phyloP scores from a whole-genome alignment of 2,797 vertebrate species.

The Anguilla obscura region DNA sequence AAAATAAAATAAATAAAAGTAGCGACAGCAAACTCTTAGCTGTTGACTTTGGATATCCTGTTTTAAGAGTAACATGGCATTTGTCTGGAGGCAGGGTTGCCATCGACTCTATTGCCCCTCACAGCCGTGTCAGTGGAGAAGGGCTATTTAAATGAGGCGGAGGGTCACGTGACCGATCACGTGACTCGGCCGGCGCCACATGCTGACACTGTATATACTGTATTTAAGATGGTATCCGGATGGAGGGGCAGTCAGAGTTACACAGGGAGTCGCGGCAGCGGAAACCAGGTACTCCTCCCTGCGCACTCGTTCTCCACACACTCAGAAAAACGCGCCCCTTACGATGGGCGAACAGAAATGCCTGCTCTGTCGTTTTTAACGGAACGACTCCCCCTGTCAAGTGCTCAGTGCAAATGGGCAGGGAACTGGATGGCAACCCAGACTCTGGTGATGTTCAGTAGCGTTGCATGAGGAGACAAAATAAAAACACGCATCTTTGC shows the following conservation, averaged over 20 bases:
- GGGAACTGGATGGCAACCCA: conserved; percentile 10
- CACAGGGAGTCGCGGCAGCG: conserved; percentile 37
- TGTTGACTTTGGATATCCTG: background rate
- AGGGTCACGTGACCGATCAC: conserved; percentile 29
- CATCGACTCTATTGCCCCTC: background rate
- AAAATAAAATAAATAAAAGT: background rate
- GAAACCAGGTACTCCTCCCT: conserved; percentile 42
- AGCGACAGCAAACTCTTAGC: background rate
- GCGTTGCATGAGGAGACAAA: background rate
- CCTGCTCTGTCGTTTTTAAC: background rate
- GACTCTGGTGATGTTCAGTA: background rate
- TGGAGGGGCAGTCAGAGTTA: conserved; percentile 41
- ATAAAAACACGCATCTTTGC: background rate
- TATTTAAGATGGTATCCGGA: conserved; percentile 47
- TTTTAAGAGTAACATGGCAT: background rate
- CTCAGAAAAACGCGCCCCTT: background rate
- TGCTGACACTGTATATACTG: conserved; percentile 41
- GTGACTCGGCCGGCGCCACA: conserved; percentile 34
- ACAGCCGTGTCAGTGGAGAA: conserved; percentile 3
- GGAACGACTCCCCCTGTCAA: background rate
- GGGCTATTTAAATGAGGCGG: conserved; percentile 13
- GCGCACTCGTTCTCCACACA: conserved; percentile 24
- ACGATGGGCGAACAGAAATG: background rate
- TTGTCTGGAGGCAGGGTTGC: conserved; percentile 2
- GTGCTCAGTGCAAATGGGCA: background rate